Percentiles rank a stretch among this genome's conserved stretches.
Conservation (phyloP, 2,113 vertebrate species). For the Oncorhynchus tshawytscha region DNA sequence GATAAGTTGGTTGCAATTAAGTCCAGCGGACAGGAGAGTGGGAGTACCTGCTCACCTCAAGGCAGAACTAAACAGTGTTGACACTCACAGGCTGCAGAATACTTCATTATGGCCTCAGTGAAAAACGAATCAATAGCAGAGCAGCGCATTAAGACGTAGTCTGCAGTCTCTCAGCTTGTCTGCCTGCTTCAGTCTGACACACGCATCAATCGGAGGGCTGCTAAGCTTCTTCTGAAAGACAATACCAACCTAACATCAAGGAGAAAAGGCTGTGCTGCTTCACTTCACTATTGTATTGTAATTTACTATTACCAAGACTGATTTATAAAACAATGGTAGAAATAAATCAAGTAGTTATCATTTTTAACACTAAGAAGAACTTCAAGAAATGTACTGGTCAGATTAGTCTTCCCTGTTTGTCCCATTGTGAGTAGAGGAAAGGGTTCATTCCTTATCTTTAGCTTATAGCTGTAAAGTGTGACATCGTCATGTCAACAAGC, state of each 20-base stretch:
- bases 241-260: not conserved
- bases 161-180: not conserved
- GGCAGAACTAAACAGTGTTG: slow-evolving; percentile 48
- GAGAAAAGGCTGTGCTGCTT: not conserved
- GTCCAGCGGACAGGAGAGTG: not conserved
- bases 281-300: no score
- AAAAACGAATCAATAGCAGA: slow-evolving; percentile 51
- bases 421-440: not conserved
- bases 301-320: not conserved
- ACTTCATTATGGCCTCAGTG: slow-evolving; percentile 62
- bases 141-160: no score
- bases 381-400: not conserved
- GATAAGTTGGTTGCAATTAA: not conserved
- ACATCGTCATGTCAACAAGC: slow-evolving; percentile 36
- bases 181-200: not conserved
- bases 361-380: not conserved
- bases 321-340: not conserved
- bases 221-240: not conserved
- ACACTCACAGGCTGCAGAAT: slow-evolving; percentile 46
- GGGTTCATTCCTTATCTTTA: not conserved
- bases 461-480: not conserved
- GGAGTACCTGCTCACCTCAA: slow-evolving; percentile 46
- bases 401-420: not conserved
- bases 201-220: not conserved
- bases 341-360: not conserved